Conservation (phyloP, 2,797 vertebrate species). For the Enteromius argenteus region DNA sequence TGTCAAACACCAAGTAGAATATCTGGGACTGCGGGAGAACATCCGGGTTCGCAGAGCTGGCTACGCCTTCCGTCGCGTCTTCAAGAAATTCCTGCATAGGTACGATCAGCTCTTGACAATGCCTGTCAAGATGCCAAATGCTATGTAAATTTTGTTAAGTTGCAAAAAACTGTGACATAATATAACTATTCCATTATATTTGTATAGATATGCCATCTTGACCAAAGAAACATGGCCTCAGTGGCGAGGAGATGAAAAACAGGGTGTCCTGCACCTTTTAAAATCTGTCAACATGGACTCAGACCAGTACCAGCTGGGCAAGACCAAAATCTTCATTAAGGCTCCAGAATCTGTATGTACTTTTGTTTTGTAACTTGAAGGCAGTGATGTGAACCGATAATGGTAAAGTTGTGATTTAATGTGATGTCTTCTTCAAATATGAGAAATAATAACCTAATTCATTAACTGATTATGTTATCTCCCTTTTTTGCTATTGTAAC, state of each 20-base stretch:
- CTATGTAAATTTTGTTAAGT: neutral
- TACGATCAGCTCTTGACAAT: slow-evolving; percentile 51
- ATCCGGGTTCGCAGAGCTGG: slow-evolving; percentile 85
- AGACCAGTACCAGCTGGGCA: slow-evolving; percentile 86
- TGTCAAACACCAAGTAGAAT: slow-evolving; percentile 85
- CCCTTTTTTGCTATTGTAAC: slow-evolving; percentile 22
- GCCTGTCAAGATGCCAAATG: neutral
- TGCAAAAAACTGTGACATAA: neutral
- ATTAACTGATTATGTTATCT: slow-evolving; percentile 5
- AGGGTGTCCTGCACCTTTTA: slow-evolving; percentile 83
- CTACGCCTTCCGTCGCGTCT: slow-evolving; percentile 81
- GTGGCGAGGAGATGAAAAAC: slow-evolving; percentile 80
- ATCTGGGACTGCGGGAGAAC: slow-evolving; percentile 85
- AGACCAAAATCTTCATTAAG: slow-evolving; percentile 85
- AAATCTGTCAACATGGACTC: slow-evolving; percentile 84
- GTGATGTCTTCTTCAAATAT: neutral
- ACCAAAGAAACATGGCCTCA: slow-evolving; percentile 82
- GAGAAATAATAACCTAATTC: neutral
- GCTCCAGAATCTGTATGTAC: slow-evolving; percentile 84
- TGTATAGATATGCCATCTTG: slow-evolving; percentile 84
- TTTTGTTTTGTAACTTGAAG: slow-evolving; percentile 6
- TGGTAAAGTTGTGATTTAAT: neutral
- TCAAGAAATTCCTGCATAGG: slow-evolving; percentile 86
- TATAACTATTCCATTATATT: neutral
- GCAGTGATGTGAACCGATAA: neutral